Evolutionary conservation across 1,140 invertebrate genomes (phyloP).

Genomic region (Drosophila mojavensis): DNA sequence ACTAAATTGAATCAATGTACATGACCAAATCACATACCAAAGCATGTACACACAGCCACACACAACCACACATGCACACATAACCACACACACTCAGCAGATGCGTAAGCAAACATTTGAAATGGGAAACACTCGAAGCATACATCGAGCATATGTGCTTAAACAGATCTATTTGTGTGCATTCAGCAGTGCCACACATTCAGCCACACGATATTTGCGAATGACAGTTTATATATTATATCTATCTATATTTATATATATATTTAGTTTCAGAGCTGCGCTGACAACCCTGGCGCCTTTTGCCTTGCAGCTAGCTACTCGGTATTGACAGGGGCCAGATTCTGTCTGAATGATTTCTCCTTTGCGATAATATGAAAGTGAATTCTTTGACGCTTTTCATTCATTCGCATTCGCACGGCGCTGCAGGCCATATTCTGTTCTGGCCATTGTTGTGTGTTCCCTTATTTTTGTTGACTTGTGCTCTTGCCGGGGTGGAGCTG

Average conservation of each 20-base stretch:
- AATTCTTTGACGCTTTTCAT: conserved; percentile 45
- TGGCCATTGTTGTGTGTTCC: conserved; percentile 7
- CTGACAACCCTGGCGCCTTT: conserved; percentile 8
- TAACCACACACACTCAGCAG: conserved; percentile 19
- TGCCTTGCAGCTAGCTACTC: conserved; percentile 8
- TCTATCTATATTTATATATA: neutral
- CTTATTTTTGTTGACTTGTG: neutral
- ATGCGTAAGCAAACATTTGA: conserved; percentile 38
- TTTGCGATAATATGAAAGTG: conserved; percentile 38
- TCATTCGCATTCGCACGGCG: conserved; percentile 26
- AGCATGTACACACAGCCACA: conserved; percentile 32
- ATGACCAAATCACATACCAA: conserved; percentile 36
- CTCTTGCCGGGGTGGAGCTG: neutral
- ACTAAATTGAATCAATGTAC: conserved; percentile 52
- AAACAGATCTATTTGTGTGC: conserved; percentile 33
- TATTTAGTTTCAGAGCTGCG: neutral
- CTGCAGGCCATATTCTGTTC: conserved; percentile 14
- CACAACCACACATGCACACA: neutral
- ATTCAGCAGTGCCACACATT: conserved; percentile 20
- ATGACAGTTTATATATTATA: conserved; percentile 49
- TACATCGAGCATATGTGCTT: conserved; percentile 27
- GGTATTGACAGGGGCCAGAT: neutral
- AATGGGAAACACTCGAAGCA: conserved; percentile 23
- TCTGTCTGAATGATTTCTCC: conserved; percentile 12
- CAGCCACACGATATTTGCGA: conserved; percentile 61